Base-by-base conservation (phyloP, 1,140 invertebrate species). In the Zelostemma sp. region DNA sequence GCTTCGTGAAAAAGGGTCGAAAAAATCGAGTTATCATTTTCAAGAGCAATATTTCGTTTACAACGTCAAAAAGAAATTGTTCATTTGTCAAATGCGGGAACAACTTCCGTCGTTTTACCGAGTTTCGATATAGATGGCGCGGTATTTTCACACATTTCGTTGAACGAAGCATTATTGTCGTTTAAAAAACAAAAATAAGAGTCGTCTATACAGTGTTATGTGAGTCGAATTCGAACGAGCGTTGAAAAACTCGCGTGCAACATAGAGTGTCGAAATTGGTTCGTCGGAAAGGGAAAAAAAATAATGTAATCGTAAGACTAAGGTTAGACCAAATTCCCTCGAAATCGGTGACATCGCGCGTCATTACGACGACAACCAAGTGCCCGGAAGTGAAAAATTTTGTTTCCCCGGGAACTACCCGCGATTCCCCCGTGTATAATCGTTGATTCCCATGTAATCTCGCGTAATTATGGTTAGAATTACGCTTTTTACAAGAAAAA, bases 231-330 rank as follows among this genome's bases (percentile, higher is more conserved):
- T 1, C 21, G n/a, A 25, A 28, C 1, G n/a, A 11, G 5, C 14
- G 14, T 48, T 46, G 3, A 25, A 25, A 25, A 25, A 25, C 3
- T 8, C 21, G 2, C 35, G 12, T 38, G 12, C n/a, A 5, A 12
- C 5, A 15, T 15, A 12, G 14, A 14, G 15, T 15, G 14, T 2
- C 15, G 8, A 41, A 41, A 41, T 41, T 41, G 6, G 14, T 15
- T 14, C 40, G 14, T 48, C 16, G 14, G 35, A 38, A 2, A 12
- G 12, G 47, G 43, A 16, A 55, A 11, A 17, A 9, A n/a, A 48
- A 58, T 51, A 69, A 73, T 61, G 62, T 68, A 48, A 63, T 65
- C 64, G 73, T 59, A 73, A 75, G 77, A 78, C 74, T 72, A 73
- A 77, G 76, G 77, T 80, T 80, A 79, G 66, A 55, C 50, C 16